Percentiles rank a stretch among this genome's conserved stretches.
phyloP scores from a whole-genome alignment of 64 coral and sea anemone species.

The Montipora cactus region DNA sequence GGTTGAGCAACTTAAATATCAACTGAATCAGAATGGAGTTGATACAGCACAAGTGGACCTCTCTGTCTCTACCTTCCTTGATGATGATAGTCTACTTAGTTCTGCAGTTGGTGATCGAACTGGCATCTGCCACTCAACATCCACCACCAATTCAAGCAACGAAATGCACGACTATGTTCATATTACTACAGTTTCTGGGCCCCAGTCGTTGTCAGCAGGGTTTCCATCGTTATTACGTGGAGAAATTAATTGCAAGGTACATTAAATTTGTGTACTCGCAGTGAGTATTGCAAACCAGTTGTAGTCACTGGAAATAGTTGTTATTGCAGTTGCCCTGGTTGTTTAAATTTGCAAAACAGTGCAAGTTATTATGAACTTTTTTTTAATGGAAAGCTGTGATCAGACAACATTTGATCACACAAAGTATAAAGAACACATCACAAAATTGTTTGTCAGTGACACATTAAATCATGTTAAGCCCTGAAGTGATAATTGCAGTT shows the following conservation, averaged over 20 bases:
- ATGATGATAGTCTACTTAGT: not conserved
- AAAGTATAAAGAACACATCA: too few species aligned
- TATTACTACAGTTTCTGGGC: constrained; percentile 18
- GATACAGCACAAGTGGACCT: not conserved
- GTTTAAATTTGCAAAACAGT: too few species aligned
- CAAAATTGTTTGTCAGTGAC: too few species aligned
- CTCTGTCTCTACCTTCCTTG: not conserved
- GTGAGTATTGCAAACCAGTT: too few species aligned
- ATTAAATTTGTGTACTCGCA: too few species aligned
- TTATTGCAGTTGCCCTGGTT: too few species aligned
- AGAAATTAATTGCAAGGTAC: constrained; percentile 38
- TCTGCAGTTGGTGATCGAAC: not conserved
- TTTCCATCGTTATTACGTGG: constrained; percentile 19
- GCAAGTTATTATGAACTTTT: too few species aligned
- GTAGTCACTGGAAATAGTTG: too few species aligned
- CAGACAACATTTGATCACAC: too few species aligned
- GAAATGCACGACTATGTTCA: constrained; percentile 13
- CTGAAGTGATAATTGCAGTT: too few species aligned
- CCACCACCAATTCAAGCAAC: not conserved
- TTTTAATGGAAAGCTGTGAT: too few species aligned
- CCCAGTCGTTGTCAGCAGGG: constrained; percentile 9
- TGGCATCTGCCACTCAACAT: not conserved
- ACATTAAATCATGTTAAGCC: too few species aligned
- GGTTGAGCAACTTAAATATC: constrained; percentile 42
- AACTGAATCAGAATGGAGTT: constrained; percentile 39